Percentiles rank a stretch among this genome's conserved stretches.
Evolutionary conservation across 1,140 invertebrate species (phyloP).

Genomic region (Drosophila sechellia): DNA sequence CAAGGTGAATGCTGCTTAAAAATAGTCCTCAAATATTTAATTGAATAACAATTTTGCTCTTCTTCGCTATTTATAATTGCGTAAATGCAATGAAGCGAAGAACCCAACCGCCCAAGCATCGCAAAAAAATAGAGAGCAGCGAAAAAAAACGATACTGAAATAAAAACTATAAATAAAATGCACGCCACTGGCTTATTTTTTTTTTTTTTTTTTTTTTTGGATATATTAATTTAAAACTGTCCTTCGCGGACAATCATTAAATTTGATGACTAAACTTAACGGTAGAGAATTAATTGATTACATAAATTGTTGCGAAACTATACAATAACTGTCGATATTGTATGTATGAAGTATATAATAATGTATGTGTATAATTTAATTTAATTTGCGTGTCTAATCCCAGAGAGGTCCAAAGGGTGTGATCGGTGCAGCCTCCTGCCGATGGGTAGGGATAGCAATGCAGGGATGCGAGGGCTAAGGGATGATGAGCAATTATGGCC

Average conservation of each 20-base stretch:
- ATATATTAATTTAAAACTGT: no score
- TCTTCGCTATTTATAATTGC: slow-evolving; percentile 62
- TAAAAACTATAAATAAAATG: slow-evolving; percentile 65
- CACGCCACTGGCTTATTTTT: slow-evolving; percentile 36
- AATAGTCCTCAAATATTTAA: slow-evolving; percentile 47
- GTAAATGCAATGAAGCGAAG: slow-evolving; percentile 64
- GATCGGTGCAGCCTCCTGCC: no score
- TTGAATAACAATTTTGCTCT: slow-evolving; percentile 60
- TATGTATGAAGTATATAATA: no score
- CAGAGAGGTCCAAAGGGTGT: no score
- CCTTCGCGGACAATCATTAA: no score
- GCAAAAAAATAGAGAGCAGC: slow-evolving; percentile 27
- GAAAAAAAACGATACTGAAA: slow-evolving; percentile 31
- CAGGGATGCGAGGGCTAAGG: slow-evolving; percentile 22
- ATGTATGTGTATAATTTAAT: no score
- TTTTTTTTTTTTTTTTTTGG: no score
- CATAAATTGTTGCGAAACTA: no score
- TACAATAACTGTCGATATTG: no score
- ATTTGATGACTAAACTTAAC: no score
- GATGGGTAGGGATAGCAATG: not conserved
- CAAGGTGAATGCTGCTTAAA: slow-evolving; percentile 56
- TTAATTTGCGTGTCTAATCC: no score
- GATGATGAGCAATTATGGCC: slow-evolving; percentile 67
- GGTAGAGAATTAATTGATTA: no score
- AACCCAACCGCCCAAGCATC: slow-evolving; percentile 47